Conservation (phyloP, 2,888 invertebrate species). For the Suillia variegata region DNA sequence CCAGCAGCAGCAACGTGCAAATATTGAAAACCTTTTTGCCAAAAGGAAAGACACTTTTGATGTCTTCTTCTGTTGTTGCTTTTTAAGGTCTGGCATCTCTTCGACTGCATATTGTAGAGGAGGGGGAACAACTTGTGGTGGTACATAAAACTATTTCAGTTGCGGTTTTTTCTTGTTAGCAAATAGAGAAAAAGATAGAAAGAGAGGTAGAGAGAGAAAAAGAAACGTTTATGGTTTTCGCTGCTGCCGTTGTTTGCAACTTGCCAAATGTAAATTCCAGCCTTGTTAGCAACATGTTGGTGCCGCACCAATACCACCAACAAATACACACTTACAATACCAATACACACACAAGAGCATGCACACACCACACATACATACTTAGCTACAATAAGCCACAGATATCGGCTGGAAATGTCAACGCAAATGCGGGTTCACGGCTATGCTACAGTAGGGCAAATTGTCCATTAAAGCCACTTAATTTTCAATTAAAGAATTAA, state of each 20-base stretch:
- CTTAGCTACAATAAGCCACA: no score
- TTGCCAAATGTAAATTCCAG: conserved; percentile 12
- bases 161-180: not conserved
- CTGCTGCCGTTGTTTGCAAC: not conserved
- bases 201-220: not conserved
- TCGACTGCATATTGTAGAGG: not conserved
- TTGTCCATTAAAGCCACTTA: no score
- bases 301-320: no score
- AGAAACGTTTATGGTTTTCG: not conserved
- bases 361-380: no score
- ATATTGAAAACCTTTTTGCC: conserved; percentile 18
- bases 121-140: not conserved
- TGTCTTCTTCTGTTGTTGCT: not conserved
- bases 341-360: no score
- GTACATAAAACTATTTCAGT: not conserved
- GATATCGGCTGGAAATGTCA: conserved; percentile 9
- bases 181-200: not conserved
- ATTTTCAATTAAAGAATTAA: no score
- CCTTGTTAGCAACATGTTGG: conserved; percentile 35
- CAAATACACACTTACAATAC: no score
- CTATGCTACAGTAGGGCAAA: not conserved
- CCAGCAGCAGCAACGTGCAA: conserved; percentile 3
- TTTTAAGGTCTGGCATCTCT: no score
- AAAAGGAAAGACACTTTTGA: conserved; percentile 8
- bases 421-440: conserved; percentile 1